phyloP scores from a whole-genome alignment of 2,113 vertebrate species.

The Dipodomys spectabilis region DNA sequence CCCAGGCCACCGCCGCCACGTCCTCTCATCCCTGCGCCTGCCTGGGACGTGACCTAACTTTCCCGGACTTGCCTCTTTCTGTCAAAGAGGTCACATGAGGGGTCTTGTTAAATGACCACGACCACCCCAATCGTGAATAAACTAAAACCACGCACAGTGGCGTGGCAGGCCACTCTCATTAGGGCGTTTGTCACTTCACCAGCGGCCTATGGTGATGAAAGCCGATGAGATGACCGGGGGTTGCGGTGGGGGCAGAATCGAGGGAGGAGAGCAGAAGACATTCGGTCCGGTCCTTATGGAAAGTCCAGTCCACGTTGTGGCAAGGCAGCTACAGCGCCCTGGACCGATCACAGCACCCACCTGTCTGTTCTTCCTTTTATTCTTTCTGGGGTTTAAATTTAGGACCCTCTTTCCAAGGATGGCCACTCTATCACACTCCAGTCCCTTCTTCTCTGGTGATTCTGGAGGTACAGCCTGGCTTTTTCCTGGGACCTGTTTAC shows the following conservation, averaged over 20 bases:
- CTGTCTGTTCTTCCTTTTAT: no score
- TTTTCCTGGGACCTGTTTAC: no score
- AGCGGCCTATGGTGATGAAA: not conserved
- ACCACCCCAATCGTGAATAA: no score
- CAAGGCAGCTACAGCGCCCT: no score
- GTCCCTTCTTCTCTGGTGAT: no score
- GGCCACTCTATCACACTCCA: no score
- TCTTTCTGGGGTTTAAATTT: no score
- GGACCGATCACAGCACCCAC: rapidly evolving
- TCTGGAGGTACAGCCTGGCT: no score
- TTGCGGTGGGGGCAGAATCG: not conserved
- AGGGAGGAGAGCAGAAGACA: not conserved
- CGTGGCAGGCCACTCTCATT: no score
- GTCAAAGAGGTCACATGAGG: rapidly evolving
- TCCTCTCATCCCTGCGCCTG: rapidly evolving
- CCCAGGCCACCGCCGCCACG: rapidly evolving
- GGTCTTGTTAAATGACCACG: not conserved
- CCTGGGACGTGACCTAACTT: rapidly evolving
- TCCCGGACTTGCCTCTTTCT: not conserved
- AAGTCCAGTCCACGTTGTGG: rapidly evolving
- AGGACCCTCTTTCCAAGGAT: no score
- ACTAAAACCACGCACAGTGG: no score
- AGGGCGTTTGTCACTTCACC: no score
- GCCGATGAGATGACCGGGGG: not conserved
- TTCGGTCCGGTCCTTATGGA: not conserved